Percentiles rank a stretch among this genome's conserved stretches.
phyloP scores from a whole-genome alignment of 37 sponge, comb jelly and placozoan species.

The Haliclona indistincta region DNA sequence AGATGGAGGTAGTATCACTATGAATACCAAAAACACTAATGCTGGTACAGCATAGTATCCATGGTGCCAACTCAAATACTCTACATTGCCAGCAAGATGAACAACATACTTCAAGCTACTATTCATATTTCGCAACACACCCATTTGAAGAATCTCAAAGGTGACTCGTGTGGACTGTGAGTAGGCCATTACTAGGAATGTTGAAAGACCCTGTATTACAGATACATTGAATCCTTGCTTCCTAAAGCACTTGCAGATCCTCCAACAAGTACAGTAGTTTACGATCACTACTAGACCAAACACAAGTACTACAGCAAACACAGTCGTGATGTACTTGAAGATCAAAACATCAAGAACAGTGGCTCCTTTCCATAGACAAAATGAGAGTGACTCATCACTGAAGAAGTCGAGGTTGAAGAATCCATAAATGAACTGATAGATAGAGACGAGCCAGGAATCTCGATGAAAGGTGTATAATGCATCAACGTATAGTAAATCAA shows the following conservation, averaged over 20 bases:
- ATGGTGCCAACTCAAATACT: too few relatives aligned
- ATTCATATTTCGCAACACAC: too few relatives aligned
- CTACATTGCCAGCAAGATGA: too few relatives aligned
- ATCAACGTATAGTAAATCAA: slow-evolving; percentile 17
- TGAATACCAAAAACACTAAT: too few relatives aligned
- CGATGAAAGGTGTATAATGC: neutral
- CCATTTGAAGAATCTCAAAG: neutral
- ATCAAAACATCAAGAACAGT: slow-evolving; percentile 21
- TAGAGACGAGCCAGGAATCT: neutral
- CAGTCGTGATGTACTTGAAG: slow-evolving; percentile 32
- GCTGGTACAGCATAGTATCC: too few relatives aligned
- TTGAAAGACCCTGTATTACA: slow-evolving; percentile 32
- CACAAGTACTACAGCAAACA: slow-evolving; percentile 24
- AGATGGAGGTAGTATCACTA: too few relatives aligned
- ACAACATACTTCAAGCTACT: too few relatives aligned
- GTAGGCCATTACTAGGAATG: slow-evolving; percentile 41
- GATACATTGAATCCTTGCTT: neutral
- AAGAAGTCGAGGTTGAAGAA: slow-evolving; percentile 45
- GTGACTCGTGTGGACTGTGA: slow-evolving; percentile 7
- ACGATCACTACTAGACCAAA: slow-evolving; percentile 10
- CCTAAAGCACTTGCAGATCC: too few relatives aligned
- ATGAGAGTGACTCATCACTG: slow-evolving; percentile 24
- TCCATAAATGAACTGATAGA: slow-evolving; percentile 24
- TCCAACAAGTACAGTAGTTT: slow-evolving; percentile 12
- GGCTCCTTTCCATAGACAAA: slow-evolving; percentile 46